Evolutionary conservation across 92 coral and sea anemone species (phyloP), one percentile per base, ranked within the genome.

Genomic region (Phymanthus crucifer): DNA sequence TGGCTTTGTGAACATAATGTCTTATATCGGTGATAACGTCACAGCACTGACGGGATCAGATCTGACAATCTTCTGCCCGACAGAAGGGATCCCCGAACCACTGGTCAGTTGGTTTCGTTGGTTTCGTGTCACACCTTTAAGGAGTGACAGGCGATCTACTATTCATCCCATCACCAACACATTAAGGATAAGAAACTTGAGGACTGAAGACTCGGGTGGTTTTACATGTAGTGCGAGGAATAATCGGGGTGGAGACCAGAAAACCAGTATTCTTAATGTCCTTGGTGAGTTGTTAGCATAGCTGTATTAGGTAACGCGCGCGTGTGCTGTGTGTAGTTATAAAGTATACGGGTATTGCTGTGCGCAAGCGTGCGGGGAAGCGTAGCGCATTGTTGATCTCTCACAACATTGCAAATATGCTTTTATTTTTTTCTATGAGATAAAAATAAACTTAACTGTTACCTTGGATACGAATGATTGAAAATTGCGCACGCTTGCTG

Each of bases 71-170:
- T 75, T 71, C 43, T 92, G 97, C 32, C 83, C 87, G 7, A 90
- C 97, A 0, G 81, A 85, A 54, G 97, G 97, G 1, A 67, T 90
- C 34, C 97, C 97, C n/a, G 87, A 68, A 29, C 94, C 97, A 10
- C 16, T 68, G 2, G 86, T 73, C 2, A 31, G 76, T 2, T 94
- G 97, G 94, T 48, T 50, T 29, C 34, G 35, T 16, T 29, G 32
- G 19, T n/a, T n/a, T n/a, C n/a, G n/a, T n/a, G 86, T 80, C 10
- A 21, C 18, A 57, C 80, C 73, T 58, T 32, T 82, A 43, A 31
- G 18, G 11, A 33, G 58, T 37, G 66, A 40, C 66, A 34, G 61
- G 7, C 21, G 73, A 47, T 29, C 61, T 11, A 32, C 73, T 3
- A 38, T 64, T 14, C 17, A 56, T 5, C 40, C 50, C 13, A 31